These are phyloP conservation scores for Xanthia togata DNA, from an alignment of 2,888 invertebrate species.

Conservation along the genomic window DNA sequence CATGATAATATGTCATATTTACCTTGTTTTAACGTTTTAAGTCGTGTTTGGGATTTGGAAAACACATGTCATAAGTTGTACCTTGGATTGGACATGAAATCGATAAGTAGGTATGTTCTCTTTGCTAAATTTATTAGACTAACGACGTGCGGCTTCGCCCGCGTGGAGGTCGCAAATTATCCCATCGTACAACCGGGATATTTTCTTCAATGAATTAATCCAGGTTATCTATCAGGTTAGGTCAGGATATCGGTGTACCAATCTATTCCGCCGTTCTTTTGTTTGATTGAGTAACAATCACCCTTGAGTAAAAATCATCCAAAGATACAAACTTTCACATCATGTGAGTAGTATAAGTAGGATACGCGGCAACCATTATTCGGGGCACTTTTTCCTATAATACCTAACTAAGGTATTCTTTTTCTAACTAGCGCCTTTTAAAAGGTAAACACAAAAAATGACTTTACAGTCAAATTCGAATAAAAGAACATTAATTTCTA, in stretches of 20 bases:
- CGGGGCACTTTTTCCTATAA: background rate
- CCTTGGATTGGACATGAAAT: background rate
- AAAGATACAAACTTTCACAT: no score
- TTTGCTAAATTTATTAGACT: background rate
- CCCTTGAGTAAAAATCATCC: no score
- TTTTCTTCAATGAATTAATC: no score
- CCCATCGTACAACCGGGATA: no score
- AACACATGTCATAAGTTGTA: background rate
- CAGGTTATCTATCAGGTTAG: no score
- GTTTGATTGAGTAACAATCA: no score
- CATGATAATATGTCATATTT: slow-evolving; percentile 9
- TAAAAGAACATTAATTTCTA: slow-evolving; percentile 29
- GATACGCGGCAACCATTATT: background rate
- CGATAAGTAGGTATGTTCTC: background rate
- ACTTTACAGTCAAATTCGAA: background rate
- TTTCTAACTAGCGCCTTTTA: background rate
- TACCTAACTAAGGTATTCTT: background rate
- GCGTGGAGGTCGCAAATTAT: no score
- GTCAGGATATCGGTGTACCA: no score
- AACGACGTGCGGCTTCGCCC: no score
- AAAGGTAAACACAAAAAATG: background rate
- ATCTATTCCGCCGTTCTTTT: no score
- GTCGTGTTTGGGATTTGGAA: slow-evolving; percentile 1
- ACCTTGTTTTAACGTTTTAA: slow-evolving; percentile 9
- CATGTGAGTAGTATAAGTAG: no score